These are phyloP conservation scores for Odontophorus gujanensis DNA, from an alignment of 2,113 vertebrate species.

Conservation along the genomic window DNA sequence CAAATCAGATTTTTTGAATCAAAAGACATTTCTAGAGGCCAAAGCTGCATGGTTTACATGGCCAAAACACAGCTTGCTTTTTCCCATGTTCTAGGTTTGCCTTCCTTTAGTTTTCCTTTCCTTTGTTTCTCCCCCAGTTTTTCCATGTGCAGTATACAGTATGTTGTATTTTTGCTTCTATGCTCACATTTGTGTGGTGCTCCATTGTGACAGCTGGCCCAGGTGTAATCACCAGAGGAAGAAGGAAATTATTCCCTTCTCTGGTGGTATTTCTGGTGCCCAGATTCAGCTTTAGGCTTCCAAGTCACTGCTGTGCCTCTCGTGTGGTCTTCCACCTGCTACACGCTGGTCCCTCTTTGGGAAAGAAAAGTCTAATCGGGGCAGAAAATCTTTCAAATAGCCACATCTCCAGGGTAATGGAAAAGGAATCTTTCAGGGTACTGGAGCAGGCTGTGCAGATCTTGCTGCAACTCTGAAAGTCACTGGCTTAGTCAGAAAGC, in stretches of 20 bases:
- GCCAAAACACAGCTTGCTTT: neutral
- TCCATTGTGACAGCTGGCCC: neutral
- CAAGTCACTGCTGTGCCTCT: neutral
- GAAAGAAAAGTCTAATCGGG: neutral
- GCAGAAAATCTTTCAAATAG: neutral
- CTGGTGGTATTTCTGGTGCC: neutral
- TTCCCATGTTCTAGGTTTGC: neutral
- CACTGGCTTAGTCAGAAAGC: neutral
- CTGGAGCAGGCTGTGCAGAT: neutral
- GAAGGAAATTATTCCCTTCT: neutral
- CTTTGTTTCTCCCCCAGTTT: neutral
- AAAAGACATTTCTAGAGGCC: neutral
- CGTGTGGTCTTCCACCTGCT: fast-evolving
- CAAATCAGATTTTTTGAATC: neutral
- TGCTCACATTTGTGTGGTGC: neutral
- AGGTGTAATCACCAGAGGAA: neutral
- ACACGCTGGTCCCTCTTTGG: neutral
- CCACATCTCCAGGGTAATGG: neutral
- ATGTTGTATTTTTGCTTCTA: neutral
- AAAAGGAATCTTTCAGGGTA: neutral
- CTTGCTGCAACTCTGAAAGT: neutral
- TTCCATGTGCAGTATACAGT: neutral
- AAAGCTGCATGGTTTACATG: neutral
- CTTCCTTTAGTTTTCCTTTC: neutral
- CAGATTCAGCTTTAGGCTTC: neutral